Percentiles rank a stretch among this genome's conserved stretches.
Evolutionary conservation across 2,888 invertebrate species (phyloP).

Genomic region (Baronia brevicornis): DNA sequence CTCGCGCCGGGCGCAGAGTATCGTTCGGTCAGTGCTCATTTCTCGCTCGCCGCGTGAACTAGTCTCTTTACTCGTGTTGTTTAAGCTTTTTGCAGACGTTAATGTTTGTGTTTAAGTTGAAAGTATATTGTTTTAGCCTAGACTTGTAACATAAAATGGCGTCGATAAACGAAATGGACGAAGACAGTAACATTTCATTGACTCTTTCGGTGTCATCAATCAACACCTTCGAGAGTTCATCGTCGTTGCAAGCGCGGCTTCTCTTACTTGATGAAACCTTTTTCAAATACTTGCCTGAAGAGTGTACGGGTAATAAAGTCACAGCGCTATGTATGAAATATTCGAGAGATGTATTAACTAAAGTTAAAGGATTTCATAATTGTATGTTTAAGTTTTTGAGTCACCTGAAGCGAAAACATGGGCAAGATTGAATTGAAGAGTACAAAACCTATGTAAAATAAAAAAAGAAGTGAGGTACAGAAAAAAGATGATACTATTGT

Average conservation of each 20-base stretch:
- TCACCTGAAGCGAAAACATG: constrained; percentile 17
- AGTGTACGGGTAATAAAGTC: constrained; percentile 14
- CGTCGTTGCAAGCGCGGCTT: constrained; percentile 10
- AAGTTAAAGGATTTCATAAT: constrained; percentile 18
- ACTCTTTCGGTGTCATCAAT: not conserved
- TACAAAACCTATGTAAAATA: constrained; percentile 15
- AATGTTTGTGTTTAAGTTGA: constrained; percentile 3
- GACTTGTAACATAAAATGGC: constrained; percentile 6
- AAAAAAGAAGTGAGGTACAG: too few species aligned
- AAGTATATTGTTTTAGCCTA: constrained; percentile 2
- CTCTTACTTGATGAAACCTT: constrained; percentile 15
- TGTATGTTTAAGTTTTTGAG: constrained; percentile 17
- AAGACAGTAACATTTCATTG: constrained; percentile 2
- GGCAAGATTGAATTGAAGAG: constrained; percentile 13
- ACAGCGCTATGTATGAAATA: constrained; percentile 14
- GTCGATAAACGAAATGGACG: constrained; percentile 5
- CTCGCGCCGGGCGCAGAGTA: constrained; percentile 5
- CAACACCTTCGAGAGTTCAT: constrained; percentile 1
- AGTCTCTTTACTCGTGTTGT: constrained; percentile 1
- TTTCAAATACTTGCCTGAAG: constrained; percentile 15
- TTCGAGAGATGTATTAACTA: constrained; percentile 8
- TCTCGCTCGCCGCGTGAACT: constrained; percentile 5
- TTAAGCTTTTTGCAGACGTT: not conserved
- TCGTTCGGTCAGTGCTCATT: constrained; percentile 5
- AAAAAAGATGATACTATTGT: constrained; percentile 5